Base-by-base conservation (phyloP, 2,113 vertebrate species). In the Donacobius atricapilla region DNA sequence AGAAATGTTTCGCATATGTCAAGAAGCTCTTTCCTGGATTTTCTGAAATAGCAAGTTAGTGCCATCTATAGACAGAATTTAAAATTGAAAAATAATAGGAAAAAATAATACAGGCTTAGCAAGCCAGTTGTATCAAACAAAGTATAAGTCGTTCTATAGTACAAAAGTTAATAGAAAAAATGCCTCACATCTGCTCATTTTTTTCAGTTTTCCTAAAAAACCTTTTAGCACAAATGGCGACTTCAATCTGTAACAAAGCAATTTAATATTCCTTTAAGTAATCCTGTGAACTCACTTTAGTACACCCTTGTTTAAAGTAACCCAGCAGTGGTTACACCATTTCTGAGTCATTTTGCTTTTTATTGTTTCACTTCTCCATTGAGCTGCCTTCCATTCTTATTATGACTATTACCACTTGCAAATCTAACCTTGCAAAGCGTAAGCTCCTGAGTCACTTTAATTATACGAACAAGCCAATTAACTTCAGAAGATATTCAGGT, bases 31-130 rank as follows among this genome's bases (percentile, higher is more conserved):
- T 68, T 53, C n/a, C 30, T 76, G 31, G 27, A 39, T 82, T 91
- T 40, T 71, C 53, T 89, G 60, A 89, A 97, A 94, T 9, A 89
- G 78, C 47, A 93, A 92, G 31, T 80, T 93, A 94, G 94, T 92
- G 96, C 96, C 96, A 97, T 87, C 96, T 97, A 94, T 54, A 87
- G 96, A 65, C 92, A 80, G 63, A 85, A 64, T 21, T 66, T 54
- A 87, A 66, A 79, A 93, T 4, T 83, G 65, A 83, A 94, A 81
- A 70, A 51, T 42, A 83, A 30, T 12, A 64, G 28, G 15, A 10
- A 51, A 93, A 88, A 66, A 20, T n/a, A 64, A 14, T 18, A 56
- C 7, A 28, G 2, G 5, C 4, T 83, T 1, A 58, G 27, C 13
- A 68, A 80, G 75, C 8, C 4, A 63, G 30, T 44, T 11, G 18